Conservation (phyloP, 2,113 vertebrate genomes). For the Pteronura brasiliensis region DNA sequence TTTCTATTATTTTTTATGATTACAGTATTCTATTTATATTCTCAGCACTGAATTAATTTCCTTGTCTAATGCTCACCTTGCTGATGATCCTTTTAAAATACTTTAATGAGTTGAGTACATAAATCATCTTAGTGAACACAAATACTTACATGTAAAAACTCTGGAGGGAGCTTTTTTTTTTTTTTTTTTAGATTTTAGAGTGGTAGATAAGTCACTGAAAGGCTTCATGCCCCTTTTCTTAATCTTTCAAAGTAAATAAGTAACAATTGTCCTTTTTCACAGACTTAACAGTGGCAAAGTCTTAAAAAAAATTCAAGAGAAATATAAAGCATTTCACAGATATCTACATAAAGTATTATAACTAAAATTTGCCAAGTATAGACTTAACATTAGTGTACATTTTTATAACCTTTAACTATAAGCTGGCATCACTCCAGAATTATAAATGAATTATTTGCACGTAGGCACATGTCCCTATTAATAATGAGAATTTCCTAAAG, state of each 20-base stretch:
- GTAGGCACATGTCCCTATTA: neutral
- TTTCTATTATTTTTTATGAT: constrained; percentile 68
- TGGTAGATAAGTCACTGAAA: constrained; percentile 24
- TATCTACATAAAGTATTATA: neutral
- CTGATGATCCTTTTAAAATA: constrained; percentile 49
- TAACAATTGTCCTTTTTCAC: neutral
- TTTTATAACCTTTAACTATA: neutral
- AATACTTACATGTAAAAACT: constrained; percentile 45
- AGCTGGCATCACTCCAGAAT: neutral
- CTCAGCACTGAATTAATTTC: constrained; percentile 63
- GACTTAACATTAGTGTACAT: neutral
- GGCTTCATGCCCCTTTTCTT: neutral
- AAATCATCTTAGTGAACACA: constrained; percentile 64
- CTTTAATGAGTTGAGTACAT: constrained; percentile 58
- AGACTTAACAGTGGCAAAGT: neutral
- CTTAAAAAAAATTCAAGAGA: neutral
- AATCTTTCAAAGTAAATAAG: constrained; percentile 7
- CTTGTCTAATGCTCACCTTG: constrained; percentile 62
- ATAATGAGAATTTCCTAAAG: neutral
- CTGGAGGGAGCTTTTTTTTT: neutral
- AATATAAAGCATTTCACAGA: neutral
- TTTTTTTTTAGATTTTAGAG: constrained; percentile 33
- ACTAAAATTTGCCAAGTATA: neutral
- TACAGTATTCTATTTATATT: constrained; percentile 61
- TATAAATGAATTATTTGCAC: neutral